Conservation (phyloP, 2,888 invertebrate species). For the Mechanitis mazaeus region DNA sequence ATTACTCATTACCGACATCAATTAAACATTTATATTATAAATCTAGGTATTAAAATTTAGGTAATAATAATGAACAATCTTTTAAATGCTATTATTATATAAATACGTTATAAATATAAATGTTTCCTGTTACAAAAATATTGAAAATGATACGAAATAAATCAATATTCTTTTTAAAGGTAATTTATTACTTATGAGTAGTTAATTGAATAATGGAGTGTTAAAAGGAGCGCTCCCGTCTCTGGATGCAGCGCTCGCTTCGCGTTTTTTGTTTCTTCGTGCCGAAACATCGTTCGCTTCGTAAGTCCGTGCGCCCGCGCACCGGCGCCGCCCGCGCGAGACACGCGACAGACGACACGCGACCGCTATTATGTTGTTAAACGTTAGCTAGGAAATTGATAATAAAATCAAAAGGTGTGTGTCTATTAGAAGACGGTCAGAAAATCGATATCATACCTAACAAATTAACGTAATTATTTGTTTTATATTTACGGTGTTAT, state of each 20-base stretch:
- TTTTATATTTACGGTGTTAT: slow-evolving; percentile 77
- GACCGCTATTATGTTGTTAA: slow-evolving; percentile 73
- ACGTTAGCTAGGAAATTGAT: slow-evolving; percentile 77
- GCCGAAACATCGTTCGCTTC: slow-evolving; percentile 65
- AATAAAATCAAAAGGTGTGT: slow-evolving; percentile 75
- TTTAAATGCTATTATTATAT: slow-evolving; percentile 78
- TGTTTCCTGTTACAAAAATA: slow-evolving; percentile 78
- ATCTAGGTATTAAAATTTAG: slow-evolving; percentile 77
- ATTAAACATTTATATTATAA: slow-evolving; percentile 77
- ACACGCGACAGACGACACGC: slow-evolving; percentile 61
- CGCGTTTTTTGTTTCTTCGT: slow-evolving; percentile 65
- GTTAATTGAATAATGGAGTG: slow-evolving; percentile 75
- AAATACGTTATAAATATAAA: slow-evolving; percentile 78
- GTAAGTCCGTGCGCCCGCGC: slow-evolving; percentile 32
- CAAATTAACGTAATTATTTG: slow-evolving; percentile 76
- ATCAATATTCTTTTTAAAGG: slow-evolving; percentile 76
- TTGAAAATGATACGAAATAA: slow-evolving; percentile 76
- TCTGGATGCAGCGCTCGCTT: slow-evolving; percentile 65
- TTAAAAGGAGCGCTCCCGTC: slow-evolving; percentile 65
- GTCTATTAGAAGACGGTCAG: slow-evolving; percentile 69
- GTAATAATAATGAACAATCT: slow-evolving; percentile 78
- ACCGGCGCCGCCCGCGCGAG: slow-evolving; percentile 34
- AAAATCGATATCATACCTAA: slow-evolving; percentile 76
- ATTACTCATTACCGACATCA: slow-evolving; percentile 75
- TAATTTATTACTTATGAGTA: slow-evolving; percentile 77